phyloP scores from a whole-genome alignment of 2,888 invertebrate genomes.

The Aelia acuminata region DNA sequence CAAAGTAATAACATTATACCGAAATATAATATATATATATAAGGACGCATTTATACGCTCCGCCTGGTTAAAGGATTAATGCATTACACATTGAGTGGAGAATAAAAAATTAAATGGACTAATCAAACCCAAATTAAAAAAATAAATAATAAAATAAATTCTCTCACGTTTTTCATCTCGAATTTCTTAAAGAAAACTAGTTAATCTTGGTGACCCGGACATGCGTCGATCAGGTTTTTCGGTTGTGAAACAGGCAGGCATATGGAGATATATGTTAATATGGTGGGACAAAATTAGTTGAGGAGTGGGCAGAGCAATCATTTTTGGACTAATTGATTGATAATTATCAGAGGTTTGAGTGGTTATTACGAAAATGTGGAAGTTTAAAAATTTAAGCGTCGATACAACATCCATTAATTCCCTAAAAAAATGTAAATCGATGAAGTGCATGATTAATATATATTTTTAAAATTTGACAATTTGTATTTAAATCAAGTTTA shows the following conservation, averaged over 20 bases:
- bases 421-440: neutral
- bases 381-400: neutral
- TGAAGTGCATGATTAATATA: no score
- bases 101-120: no score
- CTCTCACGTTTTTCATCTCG: neutral
- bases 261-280: neutral
- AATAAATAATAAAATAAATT: no score
- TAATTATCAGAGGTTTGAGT: neutral
- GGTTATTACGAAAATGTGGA: neutral
- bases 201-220: neutral
- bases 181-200: neutral
- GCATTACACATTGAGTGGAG: no score
- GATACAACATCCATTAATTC: neutral
- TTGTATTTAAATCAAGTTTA: neutral
- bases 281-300: neutral
- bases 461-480: neutral
- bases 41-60: no score
- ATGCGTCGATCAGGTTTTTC: slow-evolving; percentile 1
- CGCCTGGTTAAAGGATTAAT: no score
- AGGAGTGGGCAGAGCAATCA: neutral
- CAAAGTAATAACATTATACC: no score
- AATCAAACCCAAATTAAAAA: no score
- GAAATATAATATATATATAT: no score
- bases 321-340: neutral
- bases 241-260: neutral